Base-by-base conservation (phyloP, 2,113 vertebrate genomes). In the Chloebia gouldiae region DNA sequence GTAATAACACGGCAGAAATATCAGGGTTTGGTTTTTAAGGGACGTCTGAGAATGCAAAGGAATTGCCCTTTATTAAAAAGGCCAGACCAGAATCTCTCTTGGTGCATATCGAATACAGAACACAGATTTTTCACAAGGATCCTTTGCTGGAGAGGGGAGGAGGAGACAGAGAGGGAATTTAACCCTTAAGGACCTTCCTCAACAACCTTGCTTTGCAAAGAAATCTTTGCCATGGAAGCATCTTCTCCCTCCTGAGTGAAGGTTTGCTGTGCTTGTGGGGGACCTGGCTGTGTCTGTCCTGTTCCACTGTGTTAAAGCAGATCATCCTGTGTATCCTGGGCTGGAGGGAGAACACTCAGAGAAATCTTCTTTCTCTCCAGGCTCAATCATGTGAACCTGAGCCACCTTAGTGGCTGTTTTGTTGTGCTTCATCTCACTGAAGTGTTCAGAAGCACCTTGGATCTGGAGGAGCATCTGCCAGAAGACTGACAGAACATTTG, bases 1-100 rank as follows among this genome's bases (percentile, higher is more conserved):
- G 81, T 37, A 91, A 95, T 94, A 95, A 87, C 3, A 53, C 13
- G 16, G 65, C 65, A 93, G 73, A 87, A 96, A 92, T 88, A 91
- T 95, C 90, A 57, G 93, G 47, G 63, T 27, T 80, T 64, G 66
- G 37, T 91, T 96, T 95, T 96, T 91, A 97, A 82, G 90, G 93
- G 96, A 91, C 84, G 75, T 65, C 78, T 80, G 95, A 95, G 95
- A 92, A 91, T 27, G 91, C 60, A 91, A 24, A 95, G 92, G 91
- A 96, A 97, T 93, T 91, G 90, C 70, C 88, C 83, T 89, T 95
- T 93, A 96, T 95, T 96, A 95, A 91, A 95, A 91, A 92, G 78
- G 78, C 53, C 87, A 85, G 89, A 61, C n/a, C 89, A 73, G 90
- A 86, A 63, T 10, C 54, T 85, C 84, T 92, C 91, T 50, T 9